Percentiles rank a stretch among this genome's conserved stretches.
These are phyloP conservation scores for Elaphurus davidianus DNA, from an alignment of 2,113 vertebrate species.

Conservation along the genomic window DNA sequence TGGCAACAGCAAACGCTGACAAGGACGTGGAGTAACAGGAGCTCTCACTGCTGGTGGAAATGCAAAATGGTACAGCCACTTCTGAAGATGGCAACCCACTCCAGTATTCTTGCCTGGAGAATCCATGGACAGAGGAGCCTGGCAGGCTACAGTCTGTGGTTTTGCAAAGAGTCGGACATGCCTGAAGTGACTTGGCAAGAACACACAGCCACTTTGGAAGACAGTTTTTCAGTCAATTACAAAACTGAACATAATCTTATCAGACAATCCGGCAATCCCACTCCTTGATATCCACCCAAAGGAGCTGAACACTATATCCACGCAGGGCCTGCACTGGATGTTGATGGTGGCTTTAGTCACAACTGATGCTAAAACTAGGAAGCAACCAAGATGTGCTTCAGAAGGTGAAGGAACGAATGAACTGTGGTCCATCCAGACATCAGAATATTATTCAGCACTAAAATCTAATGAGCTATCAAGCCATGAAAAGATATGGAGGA, in stretches of 20 bases:
- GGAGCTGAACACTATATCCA: neutral
- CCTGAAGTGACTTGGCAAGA: neutral
- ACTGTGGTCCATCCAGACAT: neutral
- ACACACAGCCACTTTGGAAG: fast-evolving
- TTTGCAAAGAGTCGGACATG: neutral
- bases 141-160: neutral
- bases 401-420: fast-evolving
- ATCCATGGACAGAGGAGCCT: neutral
- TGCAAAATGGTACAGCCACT: fast-evolving
- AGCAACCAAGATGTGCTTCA: neutral
- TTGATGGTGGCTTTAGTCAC: neutral
- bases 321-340: no score
- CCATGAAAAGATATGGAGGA: neutral
- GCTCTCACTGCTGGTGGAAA: neutral
- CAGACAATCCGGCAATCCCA: fast-evolving
- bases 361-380: neutral
- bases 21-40: fast-evolving
- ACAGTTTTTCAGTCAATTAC: neutral
- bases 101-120: neutral
- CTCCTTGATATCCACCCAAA: neutral
- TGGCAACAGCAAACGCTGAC: fast-evolving
- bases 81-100: neutral
- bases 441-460: fast-evolving
- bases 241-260: fast-evolving
- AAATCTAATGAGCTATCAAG: neutral